Evolutionary conservation across 2,113 vertebrate species (phyloP).

Genomic region (Pseudonaja textilis): DNA sequence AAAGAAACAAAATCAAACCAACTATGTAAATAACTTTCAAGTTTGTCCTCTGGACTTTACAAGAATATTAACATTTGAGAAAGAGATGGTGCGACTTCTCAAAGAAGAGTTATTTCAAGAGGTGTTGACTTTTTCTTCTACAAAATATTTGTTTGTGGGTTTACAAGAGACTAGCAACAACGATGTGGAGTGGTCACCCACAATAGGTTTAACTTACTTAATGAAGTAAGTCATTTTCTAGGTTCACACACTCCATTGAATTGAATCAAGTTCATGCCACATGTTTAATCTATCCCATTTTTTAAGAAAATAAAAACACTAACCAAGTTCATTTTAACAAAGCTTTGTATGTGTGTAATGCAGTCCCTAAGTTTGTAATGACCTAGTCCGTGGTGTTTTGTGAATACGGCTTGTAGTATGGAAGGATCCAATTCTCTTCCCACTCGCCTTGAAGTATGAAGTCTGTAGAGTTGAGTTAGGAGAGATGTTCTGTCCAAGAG

Average conservation of each 20-base stretch:
- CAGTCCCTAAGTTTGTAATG: neutral
- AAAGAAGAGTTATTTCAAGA: constrained; percentile 54
- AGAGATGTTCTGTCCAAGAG: neutral
- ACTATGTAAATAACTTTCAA: constrained; percentile 65
- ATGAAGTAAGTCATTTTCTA: neutral
- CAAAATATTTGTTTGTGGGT: neutral
- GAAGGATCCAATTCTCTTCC: neutral
- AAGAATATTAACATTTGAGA: constrained; percentile 65
- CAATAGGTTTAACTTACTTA: neutral
- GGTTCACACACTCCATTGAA: neutral
- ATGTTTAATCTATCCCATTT: neutral
- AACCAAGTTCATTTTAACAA: neutral
- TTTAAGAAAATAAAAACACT: neutral
- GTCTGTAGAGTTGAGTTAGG: neutral
- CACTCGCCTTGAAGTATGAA: neutral
- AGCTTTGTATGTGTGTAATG: neutral
- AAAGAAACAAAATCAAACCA: constrained; percentile 10
- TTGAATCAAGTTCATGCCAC: neutral
- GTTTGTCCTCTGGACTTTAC: constrained; percentile 65
- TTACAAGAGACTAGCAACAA: neutral
- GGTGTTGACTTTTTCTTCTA: neutral
- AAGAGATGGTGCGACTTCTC: constrained; percentile 50
- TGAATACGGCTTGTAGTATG: neutral
- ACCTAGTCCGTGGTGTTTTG: neutral
- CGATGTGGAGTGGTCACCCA: neutral